Evolutionary conservation across 1,140 invertebrate species (phyloP), one percentile per base, ranked within the genome.

Genomic region (Conus ventricosus): DNA sequence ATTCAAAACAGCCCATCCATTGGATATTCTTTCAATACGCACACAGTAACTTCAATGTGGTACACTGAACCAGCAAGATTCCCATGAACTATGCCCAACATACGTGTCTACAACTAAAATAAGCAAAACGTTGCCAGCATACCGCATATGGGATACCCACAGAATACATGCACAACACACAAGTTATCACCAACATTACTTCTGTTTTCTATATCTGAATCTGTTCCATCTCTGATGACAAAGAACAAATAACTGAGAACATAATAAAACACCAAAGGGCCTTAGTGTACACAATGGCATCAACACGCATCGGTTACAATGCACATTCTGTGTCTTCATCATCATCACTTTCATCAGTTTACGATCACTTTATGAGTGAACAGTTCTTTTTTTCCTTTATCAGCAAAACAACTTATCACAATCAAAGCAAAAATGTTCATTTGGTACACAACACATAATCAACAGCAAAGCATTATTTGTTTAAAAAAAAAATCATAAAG

Each of bases 321-420:
- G 10, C 17, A 13, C 60, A 63, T 63, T 71, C 67, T 17, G 6
- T 7, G 67, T n/a, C 20, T 20, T 71, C 67, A 71, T 71, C 11
- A 71, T 71, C 67, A 71, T 23, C 67, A n/a, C 23, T 20, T 17
- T 23, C 67, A 71, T 20, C 23, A 23, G 7, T 20, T 71, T n/a
- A 71, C 1, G 23, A 71, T 71, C 67, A 71, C 4, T 20, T 71
- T 71, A 71, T 23, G 6, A 71, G 6, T 20, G 6, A 13, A 13
- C 7, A 20, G 6, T 71, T 60, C 15, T 60, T 15, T 60, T 60
- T 60, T 60, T 60, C 57, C 57, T 15, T 15, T 11, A 71, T 71
- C 67, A 71, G 67, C 67, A 71, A 71, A 71, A 23, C 13, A 71
- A 71, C 67, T 71, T 71, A 71, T 71, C 67, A 71, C 67, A 71